Base-by-base conservation (phyloP, 2,888 invertebrate genomes). In the Cephus sareptanus region DNA sequence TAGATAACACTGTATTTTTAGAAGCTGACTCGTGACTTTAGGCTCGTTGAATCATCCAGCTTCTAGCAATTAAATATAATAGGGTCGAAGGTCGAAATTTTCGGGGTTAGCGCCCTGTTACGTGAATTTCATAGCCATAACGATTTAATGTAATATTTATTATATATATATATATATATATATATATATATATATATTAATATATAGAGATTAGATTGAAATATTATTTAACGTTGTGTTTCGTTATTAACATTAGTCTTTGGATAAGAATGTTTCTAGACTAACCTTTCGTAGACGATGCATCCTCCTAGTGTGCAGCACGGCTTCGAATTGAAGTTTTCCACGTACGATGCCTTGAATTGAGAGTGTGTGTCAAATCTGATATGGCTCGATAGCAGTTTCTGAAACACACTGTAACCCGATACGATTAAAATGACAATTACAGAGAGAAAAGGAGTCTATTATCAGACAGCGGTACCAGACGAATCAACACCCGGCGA, bases 361-460 rank as follows among this genome's bases (percentile, higher is more conserved):
- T 77, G 77, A 34, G 35, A 77, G 4, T 31, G 40, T 40, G 13
- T 15, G 15, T 40, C 40, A 40, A 40, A 40, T 40, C 4, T 40
- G 40, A 40, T 40, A 34, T 77, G 35, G 71, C n/a, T 34, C 33
- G 34, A 69, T 15, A 34, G 30, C 34, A 33, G 11, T 33, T 15
- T 77, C 73, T 77, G 74, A 74, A 34, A 11, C 69, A 35, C 15
- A 69, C 69, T 77, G 40, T 40, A 40, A 40, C 56, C 70, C 75
- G 40, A 75, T 75, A 70, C 12, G 12, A 34, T 69, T 76, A 78
- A 77, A 78, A 77, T 37, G 56, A 56, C 31, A 34, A 76, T 92
- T 93, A 80, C 92, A 94, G 94, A 93, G 85, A 92, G 93, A 76
- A 91, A 92, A 83, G 93, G 93, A 83, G 90, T 91, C 82, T 92